A percentile compares a stretch with the other conserved stretches of the same genome.
These are phyloP conservation scores for Drosophila picticornis DNA, from an alignment of 2,888 invertebrate species.

Conservation along the genomic window DNA sequence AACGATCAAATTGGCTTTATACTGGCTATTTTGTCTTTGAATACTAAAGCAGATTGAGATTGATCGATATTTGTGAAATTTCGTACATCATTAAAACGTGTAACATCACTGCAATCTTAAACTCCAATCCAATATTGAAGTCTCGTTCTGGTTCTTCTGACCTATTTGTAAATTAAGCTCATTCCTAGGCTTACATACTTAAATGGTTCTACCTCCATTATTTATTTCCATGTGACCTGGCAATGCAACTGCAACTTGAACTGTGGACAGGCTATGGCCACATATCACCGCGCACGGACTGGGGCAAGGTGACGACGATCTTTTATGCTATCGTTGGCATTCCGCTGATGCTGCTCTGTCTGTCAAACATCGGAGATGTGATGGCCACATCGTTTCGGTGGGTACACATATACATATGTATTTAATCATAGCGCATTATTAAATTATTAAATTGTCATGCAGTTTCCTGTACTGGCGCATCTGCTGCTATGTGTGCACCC, in stretches of 20 bases:
- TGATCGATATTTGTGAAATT: background rate
- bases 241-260: background rate
- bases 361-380: conserved; percentile 97
- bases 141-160: background rate
- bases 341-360: conserved; percentile 96
- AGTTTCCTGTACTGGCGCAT: conserved; percentile 97
- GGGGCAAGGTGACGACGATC: conserved; percentile 97
- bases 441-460: conserved; percentile 14
- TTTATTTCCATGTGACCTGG: conserved; percentile 25
- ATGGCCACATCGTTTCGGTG: conserved; percentile 96
- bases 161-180: background rate
- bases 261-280: conserved; percentile 93
- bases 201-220: conserved; percentile 9
- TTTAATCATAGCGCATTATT: conserved; percentile 3
- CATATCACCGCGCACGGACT: conserved; percentile 96
- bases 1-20: background rate
- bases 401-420: conserved; percentile 17
- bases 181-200: background rate
- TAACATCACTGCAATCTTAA: background rate
- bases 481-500: conserved; percentile 95
- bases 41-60: background rate
- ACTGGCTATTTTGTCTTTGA: background rate
- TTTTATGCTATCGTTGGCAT: conserved; percentile 98
- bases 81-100: background rate
- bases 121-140: background rate